These are phyloP conservation scores for Phymatocera aterrima DNA, from an alignment of 2,888 invertebrate genomes.

Conservation along the genomic window DNA sequence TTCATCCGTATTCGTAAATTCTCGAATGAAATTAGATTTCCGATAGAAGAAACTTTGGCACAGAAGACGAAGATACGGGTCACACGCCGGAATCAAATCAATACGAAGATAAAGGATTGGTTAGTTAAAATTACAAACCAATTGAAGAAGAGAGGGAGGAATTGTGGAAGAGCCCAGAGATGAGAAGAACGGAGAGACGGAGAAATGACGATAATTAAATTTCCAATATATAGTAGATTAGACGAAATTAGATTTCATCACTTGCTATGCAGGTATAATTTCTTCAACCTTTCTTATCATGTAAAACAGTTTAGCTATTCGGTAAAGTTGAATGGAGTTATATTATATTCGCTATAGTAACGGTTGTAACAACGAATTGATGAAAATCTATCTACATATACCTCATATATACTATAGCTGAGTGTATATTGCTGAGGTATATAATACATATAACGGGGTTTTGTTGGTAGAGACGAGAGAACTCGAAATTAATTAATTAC, in stretches of 20 bases:
- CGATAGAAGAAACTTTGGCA: no score
- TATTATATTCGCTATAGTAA: background rate
- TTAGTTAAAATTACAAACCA: no score
- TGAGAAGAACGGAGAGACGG: no score
- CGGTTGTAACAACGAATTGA: background rate
- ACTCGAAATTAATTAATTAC: constrained; percentile 39
- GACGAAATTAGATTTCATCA: background rate
- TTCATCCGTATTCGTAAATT: no score
- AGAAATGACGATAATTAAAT: background rate
- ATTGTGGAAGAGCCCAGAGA: no score
- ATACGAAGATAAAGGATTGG: no score
- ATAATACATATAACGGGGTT: background rate
- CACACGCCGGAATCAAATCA: no score
- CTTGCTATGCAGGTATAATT: background rate
- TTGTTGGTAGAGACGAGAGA: background rate
- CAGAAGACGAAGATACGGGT: no score
- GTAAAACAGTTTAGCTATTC: background rate
- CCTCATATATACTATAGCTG: background rate
- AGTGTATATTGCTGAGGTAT: constrained; percentile 2
- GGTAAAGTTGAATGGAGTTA: background rate
- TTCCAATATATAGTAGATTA: no score
- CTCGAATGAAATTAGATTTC: no score
- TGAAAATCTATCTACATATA: background rate
- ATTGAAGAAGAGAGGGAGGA: no score
- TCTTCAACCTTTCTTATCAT: background rate